A percentile compares a stretch with the other conserved stretches of the same genome.
Evolutionary conservation across 2,888 invertebrate genomes (phyloP).

Genomic region (Sipha maydis): DNA sequence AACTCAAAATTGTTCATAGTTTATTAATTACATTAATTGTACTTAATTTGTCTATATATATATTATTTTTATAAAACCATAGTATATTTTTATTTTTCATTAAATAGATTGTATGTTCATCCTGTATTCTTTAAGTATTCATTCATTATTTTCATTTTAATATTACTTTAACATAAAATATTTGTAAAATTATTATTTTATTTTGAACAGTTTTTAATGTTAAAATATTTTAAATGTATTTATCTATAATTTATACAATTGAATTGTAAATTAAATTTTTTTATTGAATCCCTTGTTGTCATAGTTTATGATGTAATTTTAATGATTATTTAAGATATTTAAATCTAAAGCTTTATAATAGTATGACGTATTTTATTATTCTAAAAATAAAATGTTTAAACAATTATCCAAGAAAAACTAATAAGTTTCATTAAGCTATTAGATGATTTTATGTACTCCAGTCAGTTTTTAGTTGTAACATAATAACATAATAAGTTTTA

Average conservation of each 20-base stretch:
- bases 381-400: too few relatives aligned
- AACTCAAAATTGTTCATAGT: neutral
- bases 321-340: neutral
- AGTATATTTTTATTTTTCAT: neutral
- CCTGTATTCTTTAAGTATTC: neutral
- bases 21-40: neutral
- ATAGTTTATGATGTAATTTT: neutral
- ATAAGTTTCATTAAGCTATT: too few relatives aligned
- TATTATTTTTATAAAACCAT: neutral
- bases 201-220: neutral
- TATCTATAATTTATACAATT: neutral
- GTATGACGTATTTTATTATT: too few relatives aligned
- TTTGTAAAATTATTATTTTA: neutral
- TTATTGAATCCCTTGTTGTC: neutral
- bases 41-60: neutral
- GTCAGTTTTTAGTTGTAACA: too few relatives aligned
- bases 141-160: neutral
- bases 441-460: too few relatives aligned
- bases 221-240: neutral
- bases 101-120: neutral
- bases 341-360: too few relatives aligned
- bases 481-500: too few relatives aligned
- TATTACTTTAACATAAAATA: neutral
- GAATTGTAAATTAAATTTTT: neutral
- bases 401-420: too few relatives aligned